Conservation (phyloP, 1,140 invertebrate species). For the Andrena cerasifolii region DNA sequence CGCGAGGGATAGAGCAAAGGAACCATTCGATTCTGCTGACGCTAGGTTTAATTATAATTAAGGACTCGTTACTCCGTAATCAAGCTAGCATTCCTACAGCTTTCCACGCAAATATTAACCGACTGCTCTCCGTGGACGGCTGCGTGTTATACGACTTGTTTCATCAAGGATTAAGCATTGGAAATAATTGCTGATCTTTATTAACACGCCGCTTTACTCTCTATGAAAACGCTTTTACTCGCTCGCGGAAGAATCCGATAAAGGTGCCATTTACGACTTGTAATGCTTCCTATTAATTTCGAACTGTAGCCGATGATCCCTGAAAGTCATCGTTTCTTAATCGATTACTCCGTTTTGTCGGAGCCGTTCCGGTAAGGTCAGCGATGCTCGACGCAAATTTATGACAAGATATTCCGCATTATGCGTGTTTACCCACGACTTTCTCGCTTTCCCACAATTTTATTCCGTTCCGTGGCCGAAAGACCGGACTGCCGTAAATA, state of each 20-base stretch:
- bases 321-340: no score
- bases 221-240: background rate
- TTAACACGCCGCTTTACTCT: background rate
- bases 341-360: no score
- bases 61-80: background rate
- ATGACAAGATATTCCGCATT: background rate
- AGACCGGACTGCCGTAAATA: constrained; percentile 57
- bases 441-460: constrained; percentile 45
- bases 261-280: background rate
- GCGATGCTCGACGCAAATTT: constrained; percentile 11
- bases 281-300: background rate
- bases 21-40: no score
- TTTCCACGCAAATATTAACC: background rate
- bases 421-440: background rate
- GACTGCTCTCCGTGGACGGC: no score
- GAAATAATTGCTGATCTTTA: background rate
- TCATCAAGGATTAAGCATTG: background rate
- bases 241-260: background rate
- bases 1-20: background rate
- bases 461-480: constrained; percentile 40
- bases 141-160: background rate
- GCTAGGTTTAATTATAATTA: constrained; percentile 8
- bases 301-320: background rate
- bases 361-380: no score
- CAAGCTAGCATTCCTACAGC: background rate